Base-by-base conservation (phyloP, 2,113 vertebrate genomes). In the Stigmatopora argus region DNA sequence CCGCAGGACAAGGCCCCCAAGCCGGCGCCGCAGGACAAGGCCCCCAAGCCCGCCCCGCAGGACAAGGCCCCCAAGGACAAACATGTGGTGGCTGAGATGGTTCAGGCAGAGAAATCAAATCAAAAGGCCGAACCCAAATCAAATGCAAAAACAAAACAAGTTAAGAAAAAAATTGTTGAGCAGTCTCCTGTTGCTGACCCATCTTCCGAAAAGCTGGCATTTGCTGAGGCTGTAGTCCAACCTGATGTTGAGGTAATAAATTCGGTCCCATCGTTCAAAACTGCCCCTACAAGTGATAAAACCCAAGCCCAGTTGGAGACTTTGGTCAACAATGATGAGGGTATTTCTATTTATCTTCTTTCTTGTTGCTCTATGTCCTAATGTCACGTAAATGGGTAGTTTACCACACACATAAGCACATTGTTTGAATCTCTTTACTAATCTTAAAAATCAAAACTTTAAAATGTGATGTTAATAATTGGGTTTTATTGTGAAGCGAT, bases 261-360 rank as follows among this genome's bases (percentile, higher is more conserved):
- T 64, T 57, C 76, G 0, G 19, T 83, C 12, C 73, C 78, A 2
- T 46, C 81, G 51, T 65, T 85, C 67, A 89, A 90, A 86, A 70
- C 81, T 65, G 70, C 65, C 59, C 81, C 83, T 19, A 62, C 77
- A 48, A 79, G 90, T 78, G 78, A 85, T 81, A 91, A 90, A 89
- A 74, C 74, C 60, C 87, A 90, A 84, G 80, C 87, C 67, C 90
- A 90, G 78, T 90, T 91, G 92, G 93, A 92, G 58, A 87, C 92
- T 73, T 62, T 88, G 85, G 87, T 94, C 93, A 98, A 94, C 93
- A 95, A 97, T 73, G 88, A 96, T 86, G 92, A 95, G 94, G 96
- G 96, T 99, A 98, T 91, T 87, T 84, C 47, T 44, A 72, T 55
- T 67, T 84, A 71, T 83, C 56, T 81, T 41, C 55, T 76, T 41